Evolutionary conservation across 2,888 invertebrate genomes (phyloP), one percentile per base, ranked within the genome.

Genomic region (Melinaea marsaeus): DNA sequence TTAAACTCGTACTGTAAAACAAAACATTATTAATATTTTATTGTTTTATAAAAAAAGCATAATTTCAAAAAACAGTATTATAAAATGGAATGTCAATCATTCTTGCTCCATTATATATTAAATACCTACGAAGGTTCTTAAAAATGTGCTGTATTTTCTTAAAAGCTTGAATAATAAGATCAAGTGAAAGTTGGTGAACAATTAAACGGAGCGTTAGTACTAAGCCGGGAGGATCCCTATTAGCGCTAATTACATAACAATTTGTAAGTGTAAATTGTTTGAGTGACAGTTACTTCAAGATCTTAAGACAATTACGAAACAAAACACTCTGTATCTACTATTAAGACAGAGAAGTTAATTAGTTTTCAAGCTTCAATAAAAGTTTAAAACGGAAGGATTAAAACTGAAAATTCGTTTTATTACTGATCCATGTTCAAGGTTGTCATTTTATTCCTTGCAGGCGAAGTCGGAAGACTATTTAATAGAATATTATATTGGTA

Each of bases 1-100:
- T 99, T 99, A 92, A 98, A 99, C 90, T 99, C 99, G 90, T 98
- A 98, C 98, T 99, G 94, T 68, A 93, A 94, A 75, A 70, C 75
- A 81, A 78, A 73, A 69, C 22, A 22, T 22, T 22, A 22, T 22
- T 22, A 22, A 22, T 22, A 22, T 22, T 22, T 22, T 22, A 22
- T 22, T 22, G 22, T 22, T 22, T 22, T 22, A 22, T 22, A 22
- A 22, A 22, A 22, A 22, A 22, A 22, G 22, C 22, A 22, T 22
- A 22, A 22, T 22, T 22, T 22, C 22, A 22, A 22, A 22, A 22
- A 22, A 22, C 22, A 22, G 22, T 22, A 22, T 22, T 22, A 22
- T 46, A n/a, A 46, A 46, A 46, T 46, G 7, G n/a, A 46, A 46
- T 6, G 2, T 7, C 46, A 46, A 46, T 22, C 22, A 22, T 22